Conservation (phyloP, 2,888 invertebrate genomes). For the Pocota personata region DNA sequence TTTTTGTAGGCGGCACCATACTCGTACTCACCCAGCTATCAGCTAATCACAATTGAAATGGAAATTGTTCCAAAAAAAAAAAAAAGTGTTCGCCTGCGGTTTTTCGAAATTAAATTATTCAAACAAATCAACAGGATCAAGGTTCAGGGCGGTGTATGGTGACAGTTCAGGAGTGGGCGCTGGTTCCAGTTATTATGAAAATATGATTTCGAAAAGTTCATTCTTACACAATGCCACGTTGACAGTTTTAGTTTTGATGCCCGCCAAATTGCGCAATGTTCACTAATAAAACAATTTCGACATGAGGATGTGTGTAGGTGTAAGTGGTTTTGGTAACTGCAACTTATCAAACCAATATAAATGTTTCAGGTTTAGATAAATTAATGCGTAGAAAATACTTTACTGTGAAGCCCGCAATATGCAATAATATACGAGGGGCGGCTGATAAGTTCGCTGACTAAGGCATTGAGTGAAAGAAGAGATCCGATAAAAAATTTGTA, state of each 20-base stretch:
- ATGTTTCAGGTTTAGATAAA: no score
- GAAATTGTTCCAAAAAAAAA: no score
- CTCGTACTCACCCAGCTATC: neutral
- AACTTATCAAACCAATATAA: no score
- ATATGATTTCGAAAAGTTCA: slow-evolving; percentile 1
- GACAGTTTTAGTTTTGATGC: neutral
- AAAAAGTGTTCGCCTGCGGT: neutral
- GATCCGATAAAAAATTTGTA: no score
- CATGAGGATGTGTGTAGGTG: no score
- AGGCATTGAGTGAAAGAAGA: no score
- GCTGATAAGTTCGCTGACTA: no score
- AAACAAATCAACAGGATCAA: slow-evolving; percentile 29
- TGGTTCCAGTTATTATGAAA: neutral
- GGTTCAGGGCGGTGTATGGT: neutral
- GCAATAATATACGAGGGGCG: no score
- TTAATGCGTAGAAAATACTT: no score
- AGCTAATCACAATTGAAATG: neutral
- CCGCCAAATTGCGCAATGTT: neutral
- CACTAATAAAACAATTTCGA: no score
- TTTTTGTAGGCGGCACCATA: neutral
- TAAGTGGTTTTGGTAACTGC: no score
- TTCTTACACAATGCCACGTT: neutral
- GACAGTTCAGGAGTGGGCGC: neutral
- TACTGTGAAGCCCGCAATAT: no score
- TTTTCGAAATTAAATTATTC: slow-evolving; percentile 26